These are phyloP conservation scores for Cryptops parisi DNA, from an alignment of 2,888 invertebrate species.

Conservation along the genomic window DNA sequence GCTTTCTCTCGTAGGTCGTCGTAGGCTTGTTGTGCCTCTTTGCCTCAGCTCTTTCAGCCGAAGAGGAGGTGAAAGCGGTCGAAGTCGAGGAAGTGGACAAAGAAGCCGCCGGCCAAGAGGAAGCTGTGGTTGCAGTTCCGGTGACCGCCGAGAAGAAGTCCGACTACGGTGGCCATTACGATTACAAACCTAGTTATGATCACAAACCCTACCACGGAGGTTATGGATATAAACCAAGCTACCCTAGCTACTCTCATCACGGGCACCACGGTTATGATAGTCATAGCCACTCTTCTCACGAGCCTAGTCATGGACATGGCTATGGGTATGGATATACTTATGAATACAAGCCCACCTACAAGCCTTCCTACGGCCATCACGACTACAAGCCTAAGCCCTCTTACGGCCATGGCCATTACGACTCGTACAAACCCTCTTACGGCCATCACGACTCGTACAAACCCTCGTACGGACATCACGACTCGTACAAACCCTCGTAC, in stretches of 20 bases:
- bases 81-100: background rate
- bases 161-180: background rate
- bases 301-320: conserved; percentile 7
- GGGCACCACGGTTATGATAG: conserved; percentile 1
- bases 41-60: conserved; percentile 2
- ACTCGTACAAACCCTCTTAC: conserved; percentile 6
- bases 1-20: background rate
- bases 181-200: conserved; percentile 7
- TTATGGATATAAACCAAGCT: conserved; percentile 7
- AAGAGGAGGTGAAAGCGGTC: conserved; percentile 5
- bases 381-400: conserved; percentile 10
- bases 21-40: conserved; percentile 3
- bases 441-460: background rate
- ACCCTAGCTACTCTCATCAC: conserved; percentile 3
- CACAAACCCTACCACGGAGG: background rate
- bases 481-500: conserved; percentile 7
- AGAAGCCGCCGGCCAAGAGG: no score
- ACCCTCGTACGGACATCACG: background rate
- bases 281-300: conserved; percentile 1
- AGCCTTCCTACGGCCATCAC: conserved; percentile 8
- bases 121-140: no score
- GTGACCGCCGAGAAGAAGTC: background rate
- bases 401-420: conserved; percentile 1
- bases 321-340: background rate
- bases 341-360: background rate